phyloP scores from a whole-genome alignment of 2,888 invertebrate genomes.

The Blomia tropicalis region DNA sequence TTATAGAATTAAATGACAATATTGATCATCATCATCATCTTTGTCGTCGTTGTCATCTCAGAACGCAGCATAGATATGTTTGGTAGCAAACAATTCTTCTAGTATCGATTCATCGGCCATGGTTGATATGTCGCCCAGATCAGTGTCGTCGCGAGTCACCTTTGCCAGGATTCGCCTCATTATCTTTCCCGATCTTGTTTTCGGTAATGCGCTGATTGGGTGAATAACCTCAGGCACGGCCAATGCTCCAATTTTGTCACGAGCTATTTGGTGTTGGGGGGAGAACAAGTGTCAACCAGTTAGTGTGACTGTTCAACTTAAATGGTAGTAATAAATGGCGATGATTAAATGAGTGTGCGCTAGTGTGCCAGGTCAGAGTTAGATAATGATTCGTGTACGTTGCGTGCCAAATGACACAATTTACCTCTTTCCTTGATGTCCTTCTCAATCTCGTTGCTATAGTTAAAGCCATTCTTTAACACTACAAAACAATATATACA shows the following conservation, averaged over 20 bases:
- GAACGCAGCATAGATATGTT: slow-evolving; percentile 21
- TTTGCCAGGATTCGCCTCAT: slow-evolving; percentile 88
- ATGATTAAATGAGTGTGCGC: background rate
- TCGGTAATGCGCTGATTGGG: slow-evolving; percentile 60
- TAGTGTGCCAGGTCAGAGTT: background rate
- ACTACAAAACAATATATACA: slow-evolving; percentile 93
- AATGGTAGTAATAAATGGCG: background rate
- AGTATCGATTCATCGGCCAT: slow-evolving; percentile 81
- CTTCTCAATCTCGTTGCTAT: slow-evolving; percentile 51
- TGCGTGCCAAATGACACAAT: background rate
- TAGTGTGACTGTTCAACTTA: background rate
- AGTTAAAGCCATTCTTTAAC: slow-evolving; percentile 50
- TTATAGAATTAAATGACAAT: too few species aligned
- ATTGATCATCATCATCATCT: too few species aligned
- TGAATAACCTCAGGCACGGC: slow-evolving; percentile 89
- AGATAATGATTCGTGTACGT: background rate
- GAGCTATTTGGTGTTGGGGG: slow-evolving; percentile 42
- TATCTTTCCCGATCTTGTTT: slow-evolving; percentile 93
- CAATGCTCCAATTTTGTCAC: slow-evolving; percentile 83
- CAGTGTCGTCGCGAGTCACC: slow-evolving; percentile 68
- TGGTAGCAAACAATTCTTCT: slow-evolving; percentile 48
- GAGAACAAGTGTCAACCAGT: background rate
- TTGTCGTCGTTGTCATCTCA: too few species aligned
- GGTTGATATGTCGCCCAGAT: slow-evolving; percentile 84
- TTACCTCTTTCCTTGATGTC: slow-evolving; percentile 51